Evolutionary conservation across 2,113 vertebrate genomes (phyloP).

Genomic region (Phocoena sinus): DNA sequence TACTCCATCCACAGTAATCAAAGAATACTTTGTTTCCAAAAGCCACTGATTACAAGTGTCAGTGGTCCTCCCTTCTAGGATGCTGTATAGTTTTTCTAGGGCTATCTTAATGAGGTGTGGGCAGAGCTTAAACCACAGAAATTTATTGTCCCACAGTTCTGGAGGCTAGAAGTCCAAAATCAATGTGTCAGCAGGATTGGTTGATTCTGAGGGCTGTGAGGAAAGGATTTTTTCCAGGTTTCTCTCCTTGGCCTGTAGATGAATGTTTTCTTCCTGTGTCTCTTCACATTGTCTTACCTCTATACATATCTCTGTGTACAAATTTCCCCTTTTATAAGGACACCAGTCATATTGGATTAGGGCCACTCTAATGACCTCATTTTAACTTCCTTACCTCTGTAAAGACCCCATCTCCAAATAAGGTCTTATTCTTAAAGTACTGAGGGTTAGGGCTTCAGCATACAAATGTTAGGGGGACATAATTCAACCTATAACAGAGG

Average conservation of each 20-base stretch:
- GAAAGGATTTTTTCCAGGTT: not conserved
- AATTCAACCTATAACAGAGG: not conserved
- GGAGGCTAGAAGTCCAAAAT: not conserved
- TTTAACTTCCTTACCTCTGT: not conserved
- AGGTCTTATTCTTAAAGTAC: not conserved
- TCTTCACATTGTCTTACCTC: not conserved
- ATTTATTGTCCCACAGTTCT: not conserved
- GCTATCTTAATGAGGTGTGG: not conserved
- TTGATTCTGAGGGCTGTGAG: not conserved
- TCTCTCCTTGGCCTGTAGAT: not conserved
- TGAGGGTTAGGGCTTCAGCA: not conserved
- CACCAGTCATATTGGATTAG: rapidly evolving
- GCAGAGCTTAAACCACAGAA: not conserved
- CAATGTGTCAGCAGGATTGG: not conserved
- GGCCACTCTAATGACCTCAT: not conserved
- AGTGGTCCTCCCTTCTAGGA: slow-evolving; percentile 36
- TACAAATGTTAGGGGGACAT: not conserved
- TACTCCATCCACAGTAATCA: slow-evolving; percentile 42
- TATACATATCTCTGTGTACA: not conserved
- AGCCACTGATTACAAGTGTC: slow-evolving; percentile 6
- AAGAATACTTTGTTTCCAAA: slow-evolving; percentile 66
- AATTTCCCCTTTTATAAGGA: not conserved
- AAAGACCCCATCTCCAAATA: not conserved
- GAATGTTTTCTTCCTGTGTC: not conserved
- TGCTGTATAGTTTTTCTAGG: not conserved